These are phyloP conservation scores for Prietella phreatophila DNA, from an alignment of 2,113 vertebrate genomes.

Conservation along the genomic window DNA sequence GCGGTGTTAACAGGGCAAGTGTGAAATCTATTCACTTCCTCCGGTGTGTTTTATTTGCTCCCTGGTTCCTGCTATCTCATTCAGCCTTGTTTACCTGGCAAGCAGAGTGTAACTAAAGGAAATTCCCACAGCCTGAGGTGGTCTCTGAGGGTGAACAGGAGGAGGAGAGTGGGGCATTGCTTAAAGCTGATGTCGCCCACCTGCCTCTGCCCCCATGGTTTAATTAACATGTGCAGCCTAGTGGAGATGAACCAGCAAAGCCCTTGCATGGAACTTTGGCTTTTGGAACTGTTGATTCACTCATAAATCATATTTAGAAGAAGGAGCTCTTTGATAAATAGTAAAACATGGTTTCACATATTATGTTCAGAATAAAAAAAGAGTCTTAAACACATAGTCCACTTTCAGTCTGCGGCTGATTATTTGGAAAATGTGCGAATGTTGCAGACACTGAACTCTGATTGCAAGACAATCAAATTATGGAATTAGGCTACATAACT, in stretches of 20 bases:
- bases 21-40: slow-evolving; percentile 80
- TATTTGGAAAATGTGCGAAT: background rate
- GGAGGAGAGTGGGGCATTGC: slow-evolving; percentile 69
- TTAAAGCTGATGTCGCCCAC: slow-evolving; percentile 79
- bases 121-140: slow-evolving; percentile 82
- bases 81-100: slow-evolving; percentile 89
- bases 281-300: slow-evolving; percentile 8
- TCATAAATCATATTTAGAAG: slow-evolving; percentile 19
- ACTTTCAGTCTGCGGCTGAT: slow-evolving; percentile 10
- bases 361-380: background rate
- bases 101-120: slow-evolving; percentile 89
- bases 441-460: slow-evolving; percentile 60
- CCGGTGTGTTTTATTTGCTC: slow-evolving; percentile 72
- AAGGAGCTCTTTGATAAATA: background rate
- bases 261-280: slow-evolving; percentile 56
- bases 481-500: slow-evolving; percentile 69
- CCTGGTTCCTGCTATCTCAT: slow-evolving; percentile 65
- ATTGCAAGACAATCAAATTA: slow-evolving; percentile 61
- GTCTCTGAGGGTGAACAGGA: slow-evolving; percentile 56
- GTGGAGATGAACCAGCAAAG: slow-evolving; percentile 79
- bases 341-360: background rate
- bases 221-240: slow-evolving; percentile 87
- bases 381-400: background rate
- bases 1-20: slow-evolving; percentile 65
- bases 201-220: slow-evolving; percentile 79